Evolutionary conservation across 2,797 vertebrate species (phyloP).

Genomic region (Lagodon rhomboides): DNA sequence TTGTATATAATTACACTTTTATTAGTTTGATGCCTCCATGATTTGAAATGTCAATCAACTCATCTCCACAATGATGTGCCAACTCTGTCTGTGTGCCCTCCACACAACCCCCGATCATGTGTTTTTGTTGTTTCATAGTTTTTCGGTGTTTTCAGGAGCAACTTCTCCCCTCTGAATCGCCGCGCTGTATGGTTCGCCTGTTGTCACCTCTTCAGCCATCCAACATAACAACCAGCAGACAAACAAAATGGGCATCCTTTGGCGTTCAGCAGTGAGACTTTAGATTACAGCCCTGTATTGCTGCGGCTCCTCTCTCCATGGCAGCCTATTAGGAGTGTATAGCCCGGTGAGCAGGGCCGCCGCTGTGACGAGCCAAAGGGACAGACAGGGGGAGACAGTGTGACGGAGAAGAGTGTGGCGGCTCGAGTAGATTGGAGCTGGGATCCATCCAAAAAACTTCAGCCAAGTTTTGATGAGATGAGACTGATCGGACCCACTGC

Average conservation of each 20-base stretch:
- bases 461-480: constrained; percentile 82
- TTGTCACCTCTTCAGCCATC: constrained; percentile 55
- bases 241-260: constrained; percentile 68
- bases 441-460: constrained; percentile 79
- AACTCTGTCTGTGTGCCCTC: background rate
- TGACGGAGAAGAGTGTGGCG: constrained; percentile 74
- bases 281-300: constrained; percentile 62
- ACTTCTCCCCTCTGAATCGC: constrained; percentile 34
- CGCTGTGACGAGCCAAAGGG: constrained; percentile 79
- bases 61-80: background rate
- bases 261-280: constrained; percentile 63
- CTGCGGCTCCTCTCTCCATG: constrained; percentile 59
- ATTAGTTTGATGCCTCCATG: background rate
- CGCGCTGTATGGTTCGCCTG: constrained; percentile 27
- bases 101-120: background rate
- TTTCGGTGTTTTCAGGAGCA: constrained; percentile 9
- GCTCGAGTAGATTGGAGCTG: constrained; percentile 68
- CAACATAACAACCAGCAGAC: constrained; percentile 53
- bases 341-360: constrained; percentile 63
- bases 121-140: constrained; percentile 32
- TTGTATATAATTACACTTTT: background rate
- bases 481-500: constrained; percentile 75
- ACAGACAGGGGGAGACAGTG: constrained; percentile 83
- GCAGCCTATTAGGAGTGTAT: constrained; percentile 69
- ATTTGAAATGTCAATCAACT: constrained; percentile 13